Evolutionary conservation across 2,888 invertebrate species (phyloP), one percentile per base, ranked within the genome.

Genomic region (Villa cingulata): DNA sequence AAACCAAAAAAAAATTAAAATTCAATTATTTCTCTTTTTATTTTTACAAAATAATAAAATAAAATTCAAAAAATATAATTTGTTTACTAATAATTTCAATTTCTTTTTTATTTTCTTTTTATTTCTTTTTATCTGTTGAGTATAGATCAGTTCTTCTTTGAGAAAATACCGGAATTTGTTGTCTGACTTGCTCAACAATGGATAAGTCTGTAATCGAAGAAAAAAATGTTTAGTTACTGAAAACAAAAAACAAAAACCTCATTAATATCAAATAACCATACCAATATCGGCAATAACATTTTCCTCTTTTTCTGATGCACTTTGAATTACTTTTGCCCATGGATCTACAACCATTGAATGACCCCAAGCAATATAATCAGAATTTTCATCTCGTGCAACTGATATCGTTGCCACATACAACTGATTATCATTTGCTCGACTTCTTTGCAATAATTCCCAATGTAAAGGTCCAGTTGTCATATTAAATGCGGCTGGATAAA

Each of bases 401-500:
- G 89, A 85, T 43, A 87, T 79, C 2, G 83, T 78, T 19, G 84
- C 87, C 37, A 92, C 86, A 72, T 80, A 97, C 41, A 90, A 70
- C 72, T 95, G 94, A 65, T 87, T 85, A 70, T 96, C 95, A 32
- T 81, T 74, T 34, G 96, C 94, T 43, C 95, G 73, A 0, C 81
- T 77, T 41, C 86, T 75, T 50, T 81, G 83, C 17, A 96, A 71
- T 6, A 91, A 66, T 62, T 92, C 86, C 92, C 94, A 97, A 67
- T 96, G 95, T 47, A 81, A 71, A 1, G 94, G 92, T 0, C 96
- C 96, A 0, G 96, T 96, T 2, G 89, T 91, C 86, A 88, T 87
- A 69, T 92, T 96, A 69, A 96, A 96, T 2, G 95, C 94, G 23
- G 85, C 94, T 1, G 96, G 96, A 71, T 92, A 96, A 20, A 96